phyloP scores from a whole-genome alignment of 2,888 invertebrate genomes.

The Tachina fera region DNA sequence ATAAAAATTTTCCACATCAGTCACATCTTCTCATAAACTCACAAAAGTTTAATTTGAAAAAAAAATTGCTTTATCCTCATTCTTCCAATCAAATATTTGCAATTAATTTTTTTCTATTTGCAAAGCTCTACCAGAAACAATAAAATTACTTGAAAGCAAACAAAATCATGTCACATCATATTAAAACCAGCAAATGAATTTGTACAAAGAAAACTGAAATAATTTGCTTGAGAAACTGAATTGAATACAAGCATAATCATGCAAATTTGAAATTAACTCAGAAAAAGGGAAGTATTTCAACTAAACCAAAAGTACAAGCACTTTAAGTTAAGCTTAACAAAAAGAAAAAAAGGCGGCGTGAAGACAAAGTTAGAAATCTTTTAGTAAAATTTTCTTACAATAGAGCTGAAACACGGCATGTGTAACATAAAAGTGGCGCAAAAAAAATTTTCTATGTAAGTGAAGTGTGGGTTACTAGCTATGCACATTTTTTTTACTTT shows the following conservation, averaged over 20 bases:
- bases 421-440: conserved; percentile 9
- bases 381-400: not conserved
- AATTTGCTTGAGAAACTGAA: conserved; percentile 56
- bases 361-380: not conserved
- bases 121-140: conserved; percentile 44
- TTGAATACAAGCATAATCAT: conserved; percentile 57
- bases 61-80: conserved; percentile 9
- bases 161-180: conserved; percentile 54
- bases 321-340: conserved; percentile 21
- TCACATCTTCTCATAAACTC: too few species aligned
- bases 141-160: conserved; percentile 39
- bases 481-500: not conserved
- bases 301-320: conserved; percentile 36
- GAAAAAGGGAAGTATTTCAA: conserved; percentile 32
- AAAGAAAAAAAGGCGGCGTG: not conserved
- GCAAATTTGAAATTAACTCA: conserved; percentile 41
- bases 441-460: not conserved
- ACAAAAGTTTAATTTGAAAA: not conserved
- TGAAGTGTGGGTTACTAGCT: conserved; percentile 24
- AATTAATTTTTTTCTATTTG: conserved; percentile 2
- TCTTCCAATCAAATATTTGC: conserved; percentile 13
- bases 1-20: too few species aligned
- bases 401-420: not conserved
- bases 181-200: conserved; percentile 33
- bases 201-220: conserved; percentile 12